Base-by-base conservation (phyloP, 2,797 vertebrate species). In the Tolypeutes matacus region DNA sequence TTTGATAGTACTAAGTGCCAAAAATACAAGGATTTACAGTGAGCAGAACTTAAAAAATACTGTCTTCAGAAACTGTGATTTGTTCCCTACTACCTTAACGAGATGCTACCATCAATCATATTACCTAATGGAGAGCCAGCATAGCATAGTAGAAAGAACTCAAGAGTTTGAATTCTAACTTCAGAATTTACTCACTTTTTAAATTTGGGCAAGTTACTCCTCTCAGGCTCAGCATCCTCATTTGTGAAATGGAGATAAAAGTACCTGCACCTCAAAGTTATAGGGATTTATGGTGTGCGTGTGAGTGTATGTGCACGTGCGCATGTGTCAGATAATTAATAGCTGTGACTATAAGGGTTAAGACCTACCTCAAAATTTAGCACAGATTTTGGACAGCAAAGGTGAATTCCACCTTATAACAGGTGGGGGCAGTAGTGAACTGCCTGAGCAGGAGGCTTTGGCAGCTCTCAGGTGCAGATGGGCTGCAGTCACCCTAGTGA, bases 361-460 rank as follows among this genome's bases (percentile, higher is more conserved):
- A 69, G 31, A 5, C 21, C 39, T 18, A 18, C 3, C 36, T 91
- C 51, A 46, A 53, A 58, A 13, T n/a, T 72, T n/a, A 49, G 77
- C 67, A 13, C 2, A 17, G 42, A 80, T 82, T 88, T 39, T 62
- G 49, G 53, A 86, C 34, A 53, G 39, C 14, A 18, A 13, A 6
- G 10, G 76, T 85, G 36, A 86, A 77, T 93, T 93, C 72, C 86
- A 62, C 78, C 67, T 53, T 64, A 49, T 36, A 92, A 67, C 93
- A 78, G 80, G 62, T 60, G 89, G 75, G 94, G 81, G 91, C 95
- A 76, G 88, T 75, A 42, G 51, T 70, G 86, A 95, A 29, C 81
- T 65, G 62, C 10, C 0, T 10, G 51, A 70, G 27, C 20, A 39
- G 27, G 39, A 49, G 17, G 42, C 34, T 31, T 53, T 23, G 36